These are phyloP conservation scores for Melanaphis sacchari DNA, from an alignment of 1,140 invertebrate genomes.

Conservation along the genomic window DNA sequence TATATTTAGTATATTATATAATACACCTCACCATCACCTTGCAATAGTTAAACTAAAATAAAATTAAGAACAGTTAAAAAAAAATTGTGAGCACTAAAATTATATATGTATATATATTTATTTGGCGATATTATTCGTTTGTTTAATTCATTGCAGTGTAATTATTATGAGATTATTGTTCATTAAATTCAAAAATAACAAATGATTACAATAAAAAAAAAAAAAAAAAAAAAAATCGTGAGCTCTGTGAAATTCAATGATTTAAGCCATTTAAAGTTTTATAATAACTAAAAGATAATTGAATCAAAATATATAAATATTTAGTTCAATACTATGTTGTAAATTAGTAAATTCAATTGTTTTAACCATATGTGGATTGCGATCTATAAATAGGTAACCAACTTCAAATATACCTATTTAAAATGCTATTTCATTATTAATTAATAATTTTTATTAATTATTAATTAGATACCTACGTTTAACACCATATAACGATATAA, in stretches of 20 bases:
- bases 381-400: neutral
- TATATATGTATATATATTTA: too few species aligned
- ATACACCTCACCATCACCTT: neutral
- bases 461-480: neutral
- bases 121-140: neutral
- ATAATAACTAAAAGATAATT: neutral
- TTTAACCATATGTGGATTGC: neutral
- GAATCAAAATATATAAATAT: neutral
- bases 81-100: neutral
- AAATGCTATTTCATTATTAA: neutral
- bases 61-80: neutral
- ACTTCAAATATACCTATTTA: neutral
- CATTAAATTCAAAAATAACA: too few species aligned
- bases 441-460: too few species aligned
- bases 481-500: neutral
- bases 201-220: neutral
- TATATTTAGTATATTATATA: too few species aligned
- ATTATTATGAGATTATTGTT: too few species aligned
- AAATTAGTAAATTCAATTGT: neutral
- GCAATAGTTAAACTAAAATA: neutral
- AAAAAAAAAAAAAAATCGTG: too few species aligned
- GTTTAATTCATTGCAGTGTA: neutral
- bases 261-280: too few species aligned
- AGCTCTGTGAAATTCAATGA: neutral
- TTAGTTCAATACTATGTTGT: neutral